These are phyloP conservation scores for Coreoperca whiteheadi DNA, from an alignment of 2,113 vertebrate species.

Conservation along the genomic window DNA sequence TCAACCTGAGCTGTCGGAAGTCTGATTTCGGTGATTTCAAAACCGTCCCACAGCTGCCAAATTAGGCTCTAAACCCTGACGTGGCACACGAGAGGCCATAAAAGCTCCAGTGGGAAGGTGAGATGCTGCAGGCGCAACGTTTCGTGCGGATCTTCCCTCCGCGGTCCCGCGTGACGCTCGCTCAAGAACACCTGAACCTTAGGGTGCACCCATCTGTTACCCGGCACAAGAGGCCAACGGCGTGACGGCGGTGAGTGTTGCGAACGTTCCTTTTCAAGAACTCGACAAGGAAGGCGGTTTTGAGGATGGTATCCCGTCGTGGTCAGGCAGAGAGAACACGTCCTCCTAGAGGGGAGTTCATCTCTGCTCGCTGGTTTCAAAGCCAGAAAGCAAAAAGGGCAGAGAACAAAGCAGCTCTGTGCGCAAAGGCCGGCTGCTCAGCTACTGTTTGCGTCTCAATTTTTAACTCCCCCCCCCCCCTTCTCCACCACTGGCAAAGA, in stretches of 20 bases:
- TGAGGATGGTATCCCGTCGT: constrained; percentile 44
- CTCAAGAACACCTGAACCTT: constrained; percentile 20
- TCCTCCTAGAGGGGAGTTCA: constrained; percentile 60
- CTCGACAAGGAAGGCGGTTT: constrained; percentile 28
- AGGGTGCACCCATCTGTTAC: constrained; percentile 64
- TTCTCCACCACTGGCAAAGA: constrained; percentile 30
- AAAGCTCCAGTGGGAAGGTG: neutral
- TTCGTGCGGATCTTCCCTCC: neutral
- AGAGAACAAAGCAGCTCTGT: constrained; percentile 70
- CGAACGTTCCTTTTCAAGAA: constrained; percentile 16
- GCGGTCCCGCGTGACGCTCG: neutral
- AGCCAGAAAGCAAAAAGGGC: constrained; percentile 53
- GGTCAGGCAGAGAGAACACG: constrained; percentile 47
- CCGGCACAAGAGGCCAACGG: neutral
- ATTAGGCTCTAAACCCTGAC: neutral
- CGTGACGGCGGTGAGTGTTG: constrained; percentile 35
- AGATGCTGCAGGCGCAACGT: neutral
- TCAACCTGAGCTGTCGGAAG: neutral
- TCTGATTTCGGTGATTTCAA: neutral
- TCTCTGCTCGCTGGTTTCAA: constrained; percentile 39
- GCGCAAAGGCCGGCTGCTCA: neutral
- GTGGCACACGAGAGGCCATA: neutral
- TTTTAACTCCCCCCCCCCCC: constrained; percentile 15
- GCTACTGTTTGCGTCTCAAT: constrained; percentile 45
- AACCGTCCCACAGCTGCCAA: neutral